phyloP scores from a whole-genome alignment of 2,888 invertebrate genomes.

The Scelioninae gen. 1 region DNA sequence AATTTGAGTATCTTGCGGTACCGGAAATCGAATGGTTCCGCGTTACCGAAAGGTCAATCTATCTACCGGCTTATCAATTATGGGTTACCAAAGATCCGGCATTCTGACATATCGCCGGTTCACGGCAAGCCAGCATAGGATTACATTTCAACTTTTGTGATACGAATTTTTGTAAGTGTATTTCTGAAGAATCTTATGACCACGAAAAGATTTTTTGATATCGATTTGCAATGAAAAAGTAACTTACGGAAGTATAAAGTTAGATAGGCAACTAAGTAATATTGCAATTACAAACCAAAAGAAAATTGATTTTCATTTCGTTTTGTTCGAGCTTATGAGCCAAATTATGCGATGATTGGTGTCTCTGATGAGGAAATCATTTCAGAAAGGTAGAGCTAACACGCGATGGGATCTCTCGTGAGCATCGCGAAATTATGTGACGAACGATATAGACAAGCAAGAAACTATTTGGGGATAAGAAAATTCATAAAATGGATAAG shows the following conservation, averaged over 20 bases:
- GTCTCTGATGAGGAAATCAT: conserved; percentile 27
- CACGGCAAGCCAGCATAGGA: too few relatives aligned
- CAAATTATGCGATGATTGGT: conserved; percentile 12
- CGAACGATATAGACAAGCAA: neutral
- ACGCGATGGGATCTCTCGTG: conserved; percentile 44
- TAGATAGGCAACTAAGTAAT: too few relatives aligned
- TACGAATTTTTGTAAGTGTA: conserved; percentile 39
- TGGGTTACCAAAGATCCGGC: conserved; percentile 36
- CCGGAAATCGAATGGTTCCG: conserved; percentile 38
- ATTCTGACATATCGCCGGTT: neutral
- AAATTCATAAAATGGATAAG: conserved; percentile 18
- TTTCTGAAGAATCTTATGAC: too few relatives aligned
- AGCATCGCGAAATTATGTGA: conserved; percentile 22
- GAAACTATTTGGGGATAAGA: neutral
- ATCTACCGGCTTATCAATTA: conserved; percentile 18
- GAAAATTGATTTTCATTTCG: conserved; percentile 7
- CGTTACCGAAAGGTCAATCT: conserved; percentile 21
- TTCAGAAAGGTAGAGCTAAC: conserved; percentile 9
- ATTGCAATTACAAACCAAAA: neutral
- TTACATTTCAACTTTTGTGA: conserved; percentile 11
- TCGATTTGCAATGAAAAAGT: neutral
- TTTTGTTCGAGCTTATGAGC: conserved; percentile 11
- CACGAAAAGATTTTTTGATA: too few relatives aligned
- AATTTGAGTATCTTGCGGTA: conserved; percentile 11
- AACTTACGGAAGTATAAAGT: neutral